Evolutionary conservation across 2,888 invertebrate genomes (phyloP).

Genomic region (Plagodis dolabraria): DNA sequence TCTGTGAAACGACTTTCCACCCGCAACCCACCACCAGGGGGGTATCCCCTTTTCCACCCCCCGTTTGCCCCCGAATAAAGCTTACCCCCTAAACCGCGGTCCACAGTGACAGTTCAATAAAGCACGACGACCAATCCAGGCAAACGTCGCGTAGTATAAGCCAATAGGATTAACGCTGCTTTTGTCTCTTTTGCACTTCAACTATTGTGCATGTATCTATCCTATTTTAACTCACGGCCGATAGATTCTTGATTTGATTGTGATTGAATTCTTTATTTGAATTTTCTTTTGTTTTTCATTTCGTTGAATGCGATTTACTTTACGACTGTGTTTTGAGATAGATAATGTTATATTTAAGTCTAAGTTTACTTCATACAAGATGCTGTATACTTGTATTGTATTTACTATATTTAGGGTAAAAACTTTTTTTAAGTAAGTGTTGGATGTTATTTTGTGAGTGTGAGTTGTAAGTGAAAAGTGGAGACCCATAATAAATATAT

Average conservation of each 20-base stretch:
- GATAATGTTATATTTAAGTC: too few relatives aligned
- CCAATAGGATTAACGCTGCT: conserved; percentile 83
- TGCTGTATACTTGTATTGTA: not conserved
- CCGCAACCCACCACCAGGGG: conserved; percentile 47
- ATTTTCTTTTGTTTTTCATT: conserved; percentile 77
- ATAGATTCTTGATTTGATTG: conserved; percentile 82
- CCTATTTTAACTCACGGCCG: conserved; percentile 65
- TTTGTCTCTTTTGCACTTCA: conserved; percentile 53
- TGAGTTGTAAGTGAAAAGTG: too few relatives aligned
- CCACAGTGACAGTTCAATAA: conserved; percentile 84
- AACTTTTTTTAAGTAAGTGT: too few relatives aligned
- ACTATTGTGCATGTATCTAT: conserved; percentile 41
- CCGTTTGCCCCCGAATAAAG: conserved; percentile 74
- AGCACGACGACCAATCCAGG: conserved; percentile 82
- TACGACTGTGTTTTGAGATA: not conserved
- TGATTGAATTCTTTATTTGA: conserved; percentile 80
- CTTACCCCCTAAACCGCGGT: conserved; percentile 79
- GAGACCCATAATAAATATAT: too few relatives aligned
- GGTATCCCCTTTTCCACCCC: conserved; percentile 54
- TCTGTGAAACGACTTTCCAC: conserved; percentile 67
- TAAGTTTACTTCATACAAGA: too few relatives aligned
- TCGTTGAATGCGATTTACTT: conserved; percentile 53
- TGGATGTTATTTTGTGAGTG: too few relatives aligned
- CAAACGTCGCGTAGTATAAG: conserved; percentile 84
- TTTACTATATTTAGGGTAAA: too few relatives aligned